Percentiles rank a stretch among this genome's conserved stretches.
Evolutionary conservation across 1,140 invertebrate genomes (phyloP).

Genomic region (Scaptomyza pallida): DNA sequence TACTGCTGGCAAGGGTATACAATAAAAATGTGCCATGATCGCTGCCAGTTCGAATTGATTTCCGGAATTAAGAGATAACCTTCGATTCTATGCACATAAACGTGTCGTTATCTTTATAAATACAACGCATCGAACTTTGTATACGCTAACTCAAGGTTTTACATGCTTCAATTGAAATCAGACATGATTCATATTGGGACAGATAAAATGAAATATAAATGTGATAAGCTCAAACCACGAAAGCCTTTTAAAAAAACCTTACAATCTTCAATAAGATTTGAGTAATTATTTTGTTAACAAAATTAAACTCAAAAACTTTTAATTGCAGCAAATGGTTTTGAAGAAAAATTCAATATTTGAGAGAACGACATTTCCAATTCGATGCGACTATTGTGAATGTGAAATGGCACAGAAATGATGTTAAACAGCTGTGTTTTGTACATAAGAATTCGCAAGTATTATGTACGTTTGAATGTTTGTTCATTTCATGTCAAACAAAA

Average conservation of each 20-base stretch:
- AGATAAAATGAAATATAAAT: not conserved
- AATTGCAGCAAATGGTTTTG: too few relatives aligned
- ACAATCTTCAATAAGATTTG: not conserved
- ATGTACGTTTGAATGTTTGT: not conserved
- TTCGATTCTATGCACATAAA: constrained; percentile 16
- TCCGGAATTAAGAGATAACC: constrained; percentile 29
- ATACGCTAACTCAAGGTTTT: constrained; percentile 34
- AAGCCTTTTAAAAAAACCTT: too few relatives aligned
- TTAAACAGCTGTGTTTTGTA: constrained; percentile 18
- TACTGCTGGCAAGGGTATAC: not conserved
- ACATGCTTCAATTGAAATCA: constrained; percentile 3
- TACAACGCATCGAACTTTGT: constrained; percentile 22
- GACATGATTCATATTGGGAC: constrained; percentile 2
- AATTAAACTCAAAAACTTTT: too few relatives aligned
- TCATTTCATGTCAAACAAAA: constrained; percentile 22
- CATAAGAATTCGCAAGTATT: not conserved
- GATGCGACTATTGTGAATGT: not conserved
- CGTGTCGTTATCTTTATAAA: constrained; percentile 4
- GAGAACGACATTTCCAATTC: not conserved
- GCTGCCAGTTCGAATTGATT: constrained; percentile 29
- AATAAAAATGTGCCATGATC: not conserved
- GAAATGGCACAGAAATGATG: constrained; percentile 12
- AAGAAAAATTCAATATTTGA: not conserved
- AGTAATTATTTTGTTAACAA: not conserved
- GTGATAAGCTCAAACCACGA: not conserved